A percentile compares a stretch with the other conserved stretches of the same genome.
Evolutionary conservation across 2,113 vertebrate genomes (phyloP).

Genomic region (Serilophus lunatus): DNA sequence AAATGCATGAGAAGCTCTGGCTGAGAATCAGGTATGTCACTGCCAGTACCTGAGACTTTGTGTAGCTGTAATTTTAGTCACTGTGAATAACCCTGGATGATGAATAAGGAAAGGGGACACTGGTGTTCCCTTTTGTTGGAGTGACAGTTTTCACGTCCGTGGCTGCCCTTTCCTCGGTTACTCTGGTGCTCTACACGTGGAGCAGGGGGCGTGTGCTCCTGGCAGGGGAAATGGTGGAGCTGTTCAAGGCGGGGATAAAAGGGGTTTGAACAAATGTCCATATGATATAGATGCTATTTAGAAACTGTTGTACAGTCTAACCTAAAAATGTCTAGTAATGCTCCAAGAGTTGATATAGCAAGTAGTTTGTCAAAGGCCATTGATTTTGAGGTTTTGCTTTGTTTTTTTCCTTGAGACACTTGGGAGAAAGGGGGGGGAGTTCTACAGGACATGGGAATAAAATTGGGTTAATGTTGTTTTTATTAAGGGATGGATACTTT

Average conservation of each 20-base stretch:
- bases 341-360: neutral
- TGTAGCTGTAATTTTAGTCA: neutral
- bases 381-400: neutral
- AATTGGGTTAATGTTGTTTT: neutral
- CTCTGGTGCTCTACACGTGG: accelerated
- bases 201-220: accelerated
- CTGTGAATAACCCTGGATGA: neutral
- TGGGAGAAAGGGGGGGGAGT: neutral
- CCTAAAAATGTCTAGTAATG: neutral
- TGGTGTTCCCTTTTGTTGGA: accelerated
- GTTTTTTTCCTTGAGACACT: neutral
- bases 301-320: neutral
- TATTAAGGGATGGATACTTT: neutral
- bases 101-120: neutral
- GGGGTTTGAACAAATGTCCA: neutral
- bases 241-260: neutral
- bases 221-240: neutral
- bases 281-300: neutral
- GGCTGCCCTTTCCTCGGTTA: neutral
- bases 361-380: neutral
- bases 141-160: accelerated
- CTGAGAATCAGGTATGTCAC: neutral
- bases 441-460: neutral
- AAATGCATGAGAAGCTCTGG: neutral
- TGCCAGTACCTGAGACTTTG: neutral